Evolutionary conservation across 2,797 vertebrate species (phyloP).

Genomic region (Urosaurus nigricauda): DNA sequence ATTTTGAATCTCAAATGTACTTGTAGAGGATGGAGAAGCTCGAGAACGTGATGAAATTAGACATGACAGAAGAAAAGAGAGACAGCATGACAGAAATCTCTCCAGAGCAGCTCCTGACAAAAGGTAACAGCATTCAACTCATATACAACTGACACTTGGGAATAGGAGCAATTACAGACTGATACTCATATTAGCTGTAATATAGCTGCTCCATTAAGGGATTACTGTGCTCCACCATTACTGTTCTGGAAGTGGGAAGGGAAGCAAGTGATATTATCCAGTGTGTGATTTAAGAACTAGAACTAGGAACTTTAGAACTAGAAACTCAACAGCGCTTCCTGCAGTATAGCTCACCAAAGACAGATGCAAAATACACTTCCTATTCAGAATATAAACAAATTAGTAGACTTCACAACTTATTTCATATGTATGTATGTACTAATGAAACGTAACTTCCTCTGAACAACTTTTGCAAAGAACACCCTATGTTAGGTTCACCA

Average conservation of each 20-base stretch:
- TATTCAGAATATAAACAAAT: slow-evolving; percentile 39
- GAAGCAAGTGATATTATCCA: background rate
- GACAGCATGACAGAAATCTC: slow-evolving; percentile 96
- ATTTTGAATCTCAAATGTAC: slow-evolving; percentile 52
- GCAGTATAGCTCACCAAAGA: slow-evolving; percentile 48
- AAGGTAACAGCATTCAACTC: slow-evolving; percentile 80
- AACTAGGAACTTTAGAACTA: background rate
- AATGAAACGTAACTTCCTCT: too few relatives aligned
- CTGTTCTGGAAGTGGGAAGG: background rate
- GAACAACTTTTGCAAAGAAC: too few relatives aligned
- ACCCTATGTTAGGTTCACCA: too few relatives aligned
- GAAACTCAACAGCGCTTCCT: background rate
- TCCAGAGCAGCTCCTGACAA: slow-evolving; percentile 96
- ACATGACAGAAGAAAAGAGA: slow-evolving; percentile 93
- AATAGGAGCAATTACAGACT: background rate
- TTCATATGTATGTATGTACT: background rate
- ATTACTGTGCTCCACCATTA: too few relatives aligned
- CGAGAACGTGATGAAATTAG: slow-evolving; percentile 96
- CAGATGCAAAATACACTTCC: slow-evolving; percentile 48
- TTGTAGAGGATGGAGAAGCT: slow-evolving; percentile 89
- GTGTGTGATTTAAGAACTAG: background rate
- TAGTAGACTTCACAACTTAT: background rate
- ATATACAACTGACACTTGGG: background rate
- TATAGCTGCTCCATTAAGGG: too few relatives aligned
- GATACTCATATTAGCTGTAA: background rate